These are phyloP conservation scores for Acheta domesticus DNA, from an alignment of 2,888 invertebrate species.

Conservation along the genomic window DNA sequence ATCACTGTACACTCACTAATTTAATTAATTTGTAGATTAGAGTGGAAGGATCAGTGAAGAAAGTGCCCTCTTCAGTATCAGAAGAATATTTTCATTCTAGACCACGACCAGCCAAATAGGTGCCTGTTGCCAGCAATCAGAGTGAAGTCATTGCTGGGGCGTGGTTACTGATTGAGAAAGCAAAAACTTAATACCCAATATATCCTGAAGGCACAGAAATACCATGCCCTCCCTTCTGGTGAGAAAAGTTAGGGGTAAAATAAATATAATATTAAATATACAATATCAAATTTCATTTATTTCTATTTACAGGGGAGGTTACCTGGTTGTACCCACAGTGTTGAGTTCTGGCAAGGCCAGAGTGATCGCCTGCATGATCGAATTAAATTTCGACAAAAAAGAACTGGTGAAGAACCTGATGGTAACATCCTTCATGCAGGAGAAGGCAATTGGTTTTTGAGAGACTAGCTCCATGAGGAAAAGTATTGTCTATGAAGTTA, in stretches of 20 bases:
- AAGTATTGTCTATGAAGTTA: neutral
- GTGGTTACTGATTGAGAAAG: slow-evolving; percentile 68
- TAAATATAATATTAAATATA: slow-evolving; percentile 40
- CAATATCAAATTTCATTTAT: neutral
- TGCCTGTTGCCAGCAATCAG: slow-evolving; percentile 76
- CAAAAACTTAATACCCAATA: slow-evolving; percentile 62
- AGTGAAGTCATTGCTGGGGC: slow-evolving; percentile 71
- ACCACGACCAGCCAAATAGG: slow-evolving; percentile 88
- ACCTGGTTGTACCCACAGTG: slow-evolving; percentile 66
- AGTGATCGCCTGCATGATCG: slow-evolving; percentile 94
- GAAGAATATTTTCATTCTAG: slow-evolving; percentile 79
- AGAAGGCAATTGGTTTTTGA: slow-evolving; percentile 85
- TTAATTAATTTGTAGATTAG: slow-evolving; percentile 57
- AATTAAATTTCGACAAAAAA: slow-evolving; percentile 71
- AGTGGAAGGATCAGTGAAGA: slow-evolving; percentile 82
- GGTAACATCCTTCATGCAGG: slow-evolving; percentile 66
- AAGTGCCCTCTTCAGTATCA: slow-evolving; percentile 71
- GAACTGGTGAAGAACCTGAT: slow-evolving; percentile 60
- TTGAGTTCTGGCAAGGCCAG: slow-evolving; percentile 99
- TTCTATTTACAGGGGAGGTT: slow-evolving; percentile 79
- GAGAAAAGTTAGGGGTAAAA: too few species aligned
- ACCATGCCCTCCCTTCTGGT: slow-evolving; percentile 81
- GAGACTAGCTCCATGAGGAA: slow-evolving; percentile 70
- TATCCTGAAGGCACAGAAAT: slow-evolving; percentile 58
- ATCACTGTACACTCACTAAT: neutral